Evolutionary conservation across 2,888 invertebrate genomes (phyloP), one percentile per base, ranked within the genome.

Genomic region (Noctua janthina): DNA sequence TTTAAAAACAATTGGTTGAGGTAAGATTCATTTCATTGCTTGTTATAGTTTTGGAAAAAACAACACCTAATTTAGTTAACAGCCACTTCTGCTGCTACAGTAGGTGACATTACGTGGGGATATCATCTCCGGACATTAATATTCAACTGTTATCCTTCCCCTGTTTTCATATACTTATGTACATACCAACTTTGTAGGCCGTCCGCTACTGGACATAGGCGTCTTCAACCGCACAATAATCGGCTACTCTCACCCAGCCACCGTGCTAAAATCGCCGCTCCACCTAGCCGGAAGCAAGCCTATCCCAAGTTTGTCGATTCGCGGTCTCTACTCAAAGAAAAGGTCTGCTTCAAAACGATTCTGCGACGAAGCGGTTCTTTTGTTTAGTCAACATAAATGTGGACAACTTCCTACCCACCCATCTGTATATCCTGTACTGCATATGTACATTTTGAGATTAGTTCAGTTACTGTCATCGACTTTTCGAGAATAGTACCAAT

Each of bases 21-120:
- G 90, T 88, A 81, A 88, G 81, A 43, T 76, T 72, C 39, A 67
- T 74, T 76, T 76, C 5, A 15, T 39, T 67, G n/a, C n/a, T 74
- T 67, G 43, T 73, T 51, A 43, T 84, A 39, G 8, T 43, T 69
- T 68, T 67, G n/a, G 23, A 15, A 43, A 59, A 35, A 64, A 54
- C 13, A 8, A 10, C 3, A 4, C 46, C 46, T 46, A 11, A 54
- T 76, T 0, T 49, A 13, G 15, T 59, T 8, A 39, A 17, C 10
- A 78, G 2, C 8, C 17, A 29, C 10, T 46, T 13, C 4, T 29
- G 23, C 51, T 49, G 29, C 23, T 20, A 17, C 15, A 54, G 13
- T 73, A 56, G 39, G 49, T 56, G n/a, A 17, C 15, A 35, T 51
- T 43, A 23, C 20, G 51, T 39, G 5, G 11, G 76, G 51, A 35